Evolutionary conservation across 2,797 vertebrate species (phyloP), one percentile per base, ranked within the genome.

Genomic region (Rhinophrynus dorsalis): DNA sequence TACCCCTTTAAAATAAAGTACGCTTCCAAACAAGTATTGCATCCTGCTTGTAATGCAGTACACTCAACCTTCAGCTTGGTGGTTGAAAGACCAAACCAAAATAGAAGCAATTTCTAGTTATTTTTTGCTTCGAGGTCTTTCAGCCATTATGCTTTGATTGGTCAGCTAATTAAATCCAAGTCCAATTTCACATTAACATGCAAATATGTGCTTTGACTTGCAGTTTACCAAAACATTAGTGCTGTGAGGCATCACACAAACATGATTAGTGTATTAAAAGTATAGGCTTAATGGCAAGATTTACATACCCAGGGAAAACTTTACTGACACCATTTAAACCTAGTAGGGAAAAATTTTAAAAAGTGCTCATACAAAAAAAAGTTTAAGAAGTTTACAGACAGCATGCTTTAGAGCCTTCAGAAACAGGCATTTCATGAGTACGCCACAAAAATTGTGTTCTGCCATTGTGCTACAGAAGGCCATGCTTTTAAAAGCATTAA

Each of bases 291-390:
- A 50, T 83, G 77, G 83, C 83, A 86, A 85, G 84, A 83, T 76
- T 85, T 92, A 93, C 92, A 90, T 92, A 93, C 91, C 90, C 85
- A 89, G 82, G 85, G 32, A 86, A 87, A 89, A 89, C 88, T 90
- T 88, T 91, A 92, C 82, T 85, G 90, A 89, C 90, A 90, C 80
- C 90, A 90, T 80, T 91, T 91, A 93, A 84, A 92, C 91, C 90
- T 92, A 90, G 86, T 90, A 84, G 90, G 86, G 88, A 92, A 84
- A 92, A 82, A 89, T 89, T 84, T 89, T 85, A 84, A 92, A 76
- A 90, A 84, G 75, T 84, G 85, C 90, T 90, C 85, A 90, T 90
- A 90, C 84, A 84, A 38, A 47, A 52, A 54, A 42, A 57, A 24
- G 23, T n/a, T 37, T 27, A 52, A 52, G 18, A 5, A 44, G 40